These are phyloP conservation scores for Amiota communis DNA, from an alignment of 2,888 invertebrate species.

Conservation along the genomic window DNA sequence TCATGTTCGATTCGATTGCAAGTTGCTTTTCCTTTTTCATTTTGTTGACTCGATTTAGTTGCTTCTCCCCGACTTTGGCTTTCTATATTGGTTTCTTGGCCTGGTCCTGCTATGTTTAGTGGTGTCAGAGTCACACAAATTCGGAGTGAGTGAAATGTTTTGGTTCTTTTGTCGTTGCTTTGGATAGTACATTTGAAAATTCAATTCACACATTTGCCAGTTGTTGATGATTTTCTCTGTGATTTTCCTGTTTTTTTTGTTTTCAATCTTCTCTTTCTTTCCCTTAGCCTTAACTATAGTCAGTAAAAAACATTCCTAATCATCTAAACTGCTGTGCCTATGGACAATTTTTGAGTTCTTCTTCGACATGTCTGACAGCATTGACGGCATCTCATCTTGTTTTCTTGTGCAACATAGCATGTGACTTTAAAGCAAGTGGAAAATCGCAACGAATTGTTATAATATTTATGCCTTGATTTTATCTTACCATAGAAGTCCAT, in stretches of 20 bases:
- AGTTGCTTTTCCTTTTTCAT: conserved; percentile 26
- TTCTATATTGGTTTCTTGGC: too few relatives aligned
- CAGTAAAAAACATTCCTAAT: conserved; percentile 45
- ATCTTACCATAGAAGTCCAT: background rate
- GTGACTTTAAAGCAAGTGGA: conserved; percentile 61
- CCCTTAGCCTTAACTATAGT: too few relatives aligned
- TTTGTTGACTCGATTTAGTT: conserved; percentile 24
- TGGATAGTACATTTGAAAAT: conserved; percentile 58
- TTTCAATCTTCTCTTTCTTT: background rate
- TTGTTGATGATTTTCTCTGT: conserved; percentile 66
- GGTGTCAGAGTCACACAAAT: conserved; percentile 31
- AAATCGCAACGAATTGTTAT: conserved; percentile 66
- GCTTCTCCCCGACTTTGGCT: background rate
- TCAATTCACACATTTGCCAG: conserved; percentile 69
- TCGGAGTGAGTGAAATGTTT: too few relatives aligned
- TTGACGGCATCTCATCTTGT: conserved; percentile 22
- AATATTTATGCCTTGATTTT: conserved; percentile 44
- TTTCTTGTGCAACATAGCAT: too few relatives aligned
- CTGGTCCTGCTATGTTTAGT: background rate
- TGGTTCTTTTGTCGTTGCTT: too few relatives aligned
- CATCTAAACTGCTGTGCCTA: conserved; percentile 39
- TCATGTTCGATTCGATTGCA: conserved; percentile 51
- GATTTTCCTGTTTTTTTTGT: conserved; percentile 44
- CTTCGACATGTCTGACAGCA: conserved; percentile 32
- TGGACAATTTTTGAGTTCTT: background rate